Percentiles rank a stretch among this genome's conserved stretches.
phyloP scores from a whole-genome alignment of 2,797 vertebrate species.

The Coilia nasus region DNA sequence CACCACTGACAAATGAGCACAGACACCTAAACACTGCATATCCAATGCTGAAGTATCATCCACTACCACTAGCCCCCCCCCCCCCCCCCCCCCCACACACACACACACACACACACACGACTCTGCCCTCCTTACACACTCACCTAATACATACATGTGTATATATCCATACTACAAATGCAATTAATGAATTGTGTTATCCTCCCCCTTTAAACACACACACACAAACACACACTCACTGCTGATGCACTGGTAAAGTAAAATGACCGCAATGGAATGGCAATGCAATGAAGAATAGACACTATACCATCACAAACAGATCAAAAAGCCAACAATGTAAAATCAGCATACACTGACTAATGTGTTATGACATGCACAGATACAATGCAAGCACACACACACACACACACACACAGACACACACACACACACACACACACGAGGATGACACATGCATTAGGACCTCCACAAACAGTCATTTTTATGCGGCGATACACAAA shows the following conservation, averaged over 20 bases:
- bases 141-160: slow-evolving; percentile 11
- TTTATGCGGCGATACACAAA: background rate
- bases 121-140: background rate
- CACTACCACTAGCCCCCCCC: background rate
- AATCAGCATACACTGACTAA: too few species aligned
- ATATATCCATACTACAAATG: background rate
- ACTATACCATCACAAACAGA: too few species aligned
- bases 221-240: background rate
- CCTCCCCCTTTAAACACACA: background rate
- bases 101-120: background rate
- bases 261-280: too few species aligned
- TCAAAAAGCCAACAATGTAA: too few species aligned
- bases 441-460: background rate
- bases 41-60: background rate
- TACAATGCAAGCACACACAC: background rate
- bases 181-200: background rate
- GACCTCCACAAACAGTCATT: background rate
- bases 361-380: background rate
- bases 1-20: slow-evolving; percentile 18
- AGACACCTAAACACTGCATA: slow-evolving; percentile 27
- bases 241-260: too few species aligned
- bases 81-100: too few species aligned
- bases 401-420: too few species aligned
- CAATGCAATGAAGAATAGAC: too few species aligned
- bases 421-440: background rate